Conservation (phyloP, 2,888 invertebrate species). For the Eudemis profundana region DNA sequence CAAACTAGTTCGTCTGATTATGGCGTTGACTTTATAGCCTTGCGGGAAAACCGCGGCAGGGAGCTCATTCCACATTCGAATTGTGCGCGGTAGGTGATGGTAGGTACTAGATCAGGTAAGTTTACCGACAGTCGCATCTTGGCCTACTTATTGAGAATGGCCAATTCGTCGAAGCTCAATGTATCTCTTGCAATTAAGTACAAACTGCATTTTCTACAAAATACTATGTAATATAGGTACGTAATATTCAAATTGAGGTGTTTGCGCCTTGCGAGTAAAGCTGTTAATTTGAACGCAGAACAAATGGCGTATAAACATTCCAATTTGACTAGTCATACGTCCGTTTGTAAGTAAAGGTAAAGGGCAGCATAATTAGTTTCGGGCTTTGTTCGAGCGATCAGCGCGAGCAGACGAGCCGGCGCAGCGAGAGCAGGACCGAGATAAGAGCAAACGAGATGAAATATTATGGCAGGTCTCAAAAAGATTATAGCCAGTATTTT, state of each 20-base stretch:
- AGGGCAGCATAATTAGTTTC: constrained; percentile 47
- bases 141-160: too few species aligned
- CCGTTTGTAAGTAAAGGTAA: constrained; percentile 33
- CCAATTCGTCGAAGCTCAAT: too few species aligned
- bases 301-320: neutral
- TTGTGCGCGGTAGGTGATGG: too few species aligned
- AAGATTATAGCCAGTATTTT: constrained; percentile 6
- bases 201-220: too few species aligned
- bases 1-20: too few species aligned
- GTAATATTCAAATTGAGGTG: constrained; percentile 35
- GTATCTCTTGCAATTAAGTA: too few species aligned
- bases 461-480: neutral
- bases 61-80: too few species aligned
- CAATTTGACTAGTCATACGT: neutral
- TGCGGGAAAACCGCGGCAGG: too few species aligned
- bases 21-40: too few species aligned
- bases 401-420: constrained; percentile 69
- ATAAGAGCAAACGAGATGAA: constrained; percentile 51
- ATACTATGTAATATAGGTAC: too few species aligned
- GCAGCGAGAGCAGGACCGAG: constrained; percentile 61
- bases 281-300: constrained; percentile 38
- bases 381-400: constrained; percentile 33
- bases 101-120: too few species aligned
- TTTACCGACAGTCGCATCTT: too few species aligned
- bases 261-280: constrained; percentile 33